Conservation (phyloP, 2,113 vertebrate species). For the Nipponia nippon region DNA sequence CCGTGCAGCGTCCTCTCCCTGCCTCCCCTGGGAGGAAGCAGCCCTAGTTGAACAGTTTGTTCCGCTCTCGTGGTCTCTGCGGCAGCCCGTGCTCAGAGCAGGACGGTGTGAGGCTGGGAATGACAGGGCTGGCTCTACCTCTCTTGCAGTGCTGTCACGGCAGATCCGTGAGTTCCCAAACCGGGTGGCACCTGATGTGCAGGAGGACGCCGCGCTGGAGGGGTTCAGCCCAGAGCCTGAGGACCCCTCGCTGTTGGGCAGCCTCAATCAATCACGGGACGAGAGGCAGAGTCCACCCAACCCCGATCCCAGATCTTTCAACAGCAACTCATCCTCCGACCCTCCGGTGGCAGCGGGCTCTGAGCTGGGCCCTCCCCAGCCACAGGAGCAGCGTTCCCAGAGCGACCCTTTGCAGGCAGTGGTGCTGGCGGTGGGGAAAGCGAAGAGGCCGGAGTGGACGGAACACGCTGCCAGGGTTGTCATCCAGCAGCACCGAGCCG, state of each 20-base stretch:
- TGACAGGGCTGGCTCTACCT: neutral
- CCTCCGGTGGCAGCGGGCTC: neutral
- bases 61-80: neutral
- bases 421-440: neutral
- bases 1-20: neutral
- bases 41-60: neutral
- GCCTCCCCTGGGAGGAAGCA: neutral
- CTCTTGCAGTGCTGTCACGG: constrained; percentile 78
- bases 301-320: constrained; percentile 43
- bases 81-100: neutral
- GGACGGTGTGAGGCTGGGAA: neutral
- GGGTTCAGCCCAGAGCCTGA: constrained; percentile 21
- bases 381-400: neutral
- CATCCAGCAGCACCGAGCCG: constrained; percentile 74
- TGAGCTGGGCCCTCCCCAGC: neutral
- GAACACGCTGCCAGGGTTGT: constrained; percentile 66
- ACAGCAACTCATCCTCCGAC: constrained; percentile 74
- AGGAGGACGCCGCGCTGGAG: neutral
- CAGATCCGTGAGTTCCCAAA: constrained; percentile 71
- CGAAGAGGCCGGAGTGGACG: constrained; percentile 60
- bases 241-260: neutral
- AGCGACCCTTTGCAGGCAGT: neutral
- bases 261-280: constrained; percentile 68
- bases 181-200: neutral
- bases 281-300: constrained; percentile 46